Evolutionary conservation across 1,140 invertebrate genomes (phyloP).

Genomic region (Drosophila guanche): DNA sequence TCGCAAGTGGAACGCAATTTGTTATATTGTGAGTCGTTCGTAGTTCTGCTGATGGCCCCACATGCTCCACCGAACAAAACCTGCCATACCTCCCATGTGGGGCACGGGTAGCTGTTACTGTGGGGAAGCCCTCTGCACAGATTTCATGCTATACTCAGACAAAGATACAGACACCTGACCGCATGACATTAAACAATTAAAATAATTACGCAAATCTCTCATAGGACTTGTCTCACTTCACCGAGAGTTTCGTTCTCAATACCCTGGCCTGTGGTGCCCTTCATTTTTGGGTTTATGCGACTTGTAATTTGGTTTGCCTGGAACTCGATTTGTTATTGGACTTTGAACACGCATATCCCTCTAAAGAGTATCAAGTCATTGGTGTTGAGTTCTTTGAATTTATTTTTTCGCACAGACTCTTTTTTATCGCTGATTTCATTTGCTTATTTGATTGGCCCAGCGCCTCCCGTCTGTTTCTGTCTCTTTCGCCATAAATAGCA

Average conservation of each 20-base stretch:
- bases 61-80: background rate
- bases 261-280: background rate
- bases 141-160: slow-evolving; percentile 38
- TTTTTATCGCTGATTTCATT: slow-evolving; percentile 28
- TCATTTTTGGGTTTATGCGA: too few relatives aligned
- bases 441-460: slow-evolving; percentile 44
- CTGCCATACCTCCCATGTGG: background rate
- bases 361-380: background rate
- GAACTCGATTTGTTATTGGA: background rate
- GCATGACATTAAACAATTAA: slow-evolving; percentile 83
- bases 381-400: background rate
- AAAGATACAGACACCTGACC: slow-evolving; percentile 57
- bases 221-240: slow-evolving; percentile 69
- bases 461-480: background rate
- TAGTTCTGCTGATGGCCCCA: background rate
- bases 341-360: background rate
- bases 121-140: slow-evolving; percentile 34
- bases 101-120: slow-evolving; percentile 40
- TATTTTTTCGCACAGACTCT: background rate
- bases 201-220: slow-evolving; percentile 78
- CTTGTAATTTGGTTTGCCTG: too few relatives aligned
- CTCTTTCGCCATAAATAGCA: background rate
- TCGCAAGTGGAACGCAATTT: slow-evolving; percentile 68
- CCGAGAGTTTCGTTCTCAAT: slow-evolving; percentile 19
- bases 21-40: slow-evolving; percentile 60